Conservation (phyloP, 2,113 vertebrate genomes). For the Alosa alosa region DNA sequence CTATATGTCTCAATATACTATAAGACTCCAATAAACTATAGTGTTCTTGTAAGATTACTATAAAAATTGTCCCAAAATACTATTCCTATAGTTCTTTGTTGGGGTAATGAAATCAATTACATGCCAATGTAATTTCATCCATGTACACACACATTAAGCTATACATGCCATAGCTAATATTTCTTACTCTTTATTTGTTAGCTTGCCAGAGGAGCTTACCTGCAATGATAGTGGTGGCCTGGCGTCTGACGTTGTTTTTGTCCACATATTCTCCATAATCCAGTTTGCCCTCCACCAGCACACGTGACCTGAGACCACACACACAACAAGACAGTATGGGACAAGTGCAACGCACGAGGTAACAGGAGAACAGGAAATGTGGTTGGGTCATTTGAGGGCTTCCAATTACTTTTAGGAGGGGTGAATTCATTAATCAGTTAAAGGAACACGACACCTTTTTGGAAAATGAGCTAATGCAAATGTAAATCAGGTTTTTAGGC, state of each 20-base stretch:
- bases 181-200: not conserved
- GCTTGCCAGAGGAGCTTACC: constrained; percentile 63
- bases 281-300: constrained; percentile 91
- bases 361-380: not conserved
- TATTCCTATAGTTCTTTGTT: constrained; percentile 1
- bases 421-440: too few species aligned
- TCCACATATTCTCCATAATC: constrained; percentile 96
- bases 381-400: too few species aligned
- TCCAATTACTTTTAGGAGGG: too few species aligned
- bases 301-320: constrained; percentile 73
- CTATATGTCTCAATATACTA: too few species aligned
- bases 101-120: not conserved
- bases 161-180: not conserved
- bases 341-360: not conserved
- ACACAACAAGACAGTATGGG: not conserved
- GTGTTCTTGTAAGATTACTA: too few species aligned
- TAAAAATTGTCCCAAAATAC: too few species aligned
- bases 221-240: constrained; percentile 95
- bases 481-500: too few species aligned
- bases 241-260: constrained; percentile 90
- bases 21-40: too few species aligned
- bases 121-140: not conserved
- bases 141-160: not conserved
- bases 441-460: too few species aligned
- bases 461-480: too few species aligned